Conservation (phyloP, 2,888 invertebrate species). For the Heteropelma amictum region DNA sequence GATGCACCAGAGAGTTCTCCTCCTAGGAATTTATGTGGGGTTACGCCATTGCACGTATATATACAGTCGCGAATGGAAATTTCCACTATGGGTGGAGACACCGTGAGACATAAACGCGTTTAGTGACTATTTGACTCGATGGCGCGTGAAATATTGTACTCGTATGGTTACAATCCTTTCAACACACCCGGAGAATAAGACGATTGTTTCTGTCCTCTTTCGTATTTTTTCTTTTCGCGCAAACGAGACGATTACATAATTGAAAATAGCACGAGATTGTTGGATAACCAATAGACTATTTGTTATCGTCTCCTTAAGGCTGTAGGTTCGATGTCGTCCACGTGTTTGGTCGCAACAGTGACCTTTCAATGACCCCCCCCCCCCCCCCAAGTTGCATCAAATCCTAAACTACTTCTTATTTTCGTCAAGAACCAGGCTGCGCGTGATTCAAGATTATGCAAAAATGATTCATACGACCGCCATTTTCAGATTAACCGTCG, state of each 20-base stretch:
- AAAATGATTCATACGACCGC: too few relatives aligned
- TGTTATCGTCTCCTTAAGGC: background rate
- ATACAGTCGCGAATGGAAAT: slow-evolving; percentile 72
- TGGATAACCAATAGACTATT: background rate
- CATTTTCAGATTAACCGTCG: too few relatives aligned
- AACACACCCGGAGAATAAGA: background rate
- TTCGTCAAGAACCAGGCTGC: too few relatives aligned
- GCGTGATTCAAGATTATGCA: too few relatives aligned
- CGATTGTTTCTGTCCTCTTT: background rate
- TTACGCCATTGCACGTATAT: slow-evolving; percentile 71
- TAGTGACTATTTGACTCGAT: slow-evolving; percentile 64
- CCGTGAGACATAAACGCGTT: slow-evolving; percentile 56
- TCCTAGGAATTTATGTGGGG: slow-evolving; percentile 45
- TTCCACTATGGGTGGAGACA: slow-evolving; percentile 66
- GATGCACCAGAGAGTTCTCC: slow-evolving; percentile 1
- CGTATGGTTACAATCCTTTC: slow-evolving; percentile 33
- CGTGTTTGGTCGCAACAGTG: too few relatives aligned
- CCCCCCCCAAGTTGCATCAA: background rate
- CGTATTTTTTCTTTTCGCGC: background rate
- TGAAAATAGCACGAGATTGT: background rate
- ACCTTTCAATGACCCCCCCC: too few relatives aligned
- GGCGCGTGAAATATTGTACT: slow-evolving; percentile 62
- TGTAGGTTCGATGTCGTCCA: too few relatives aligned
- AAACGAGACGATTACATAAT: background rate
- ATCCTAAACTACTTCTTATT: too few relatives aligned